A percentile compares a stretch with the other conserved stretches of the same genome.
phyloP scores from a whole-genome alignment of 1,140 invertebrate species.

The Tetramorium alpestre region DNA sequence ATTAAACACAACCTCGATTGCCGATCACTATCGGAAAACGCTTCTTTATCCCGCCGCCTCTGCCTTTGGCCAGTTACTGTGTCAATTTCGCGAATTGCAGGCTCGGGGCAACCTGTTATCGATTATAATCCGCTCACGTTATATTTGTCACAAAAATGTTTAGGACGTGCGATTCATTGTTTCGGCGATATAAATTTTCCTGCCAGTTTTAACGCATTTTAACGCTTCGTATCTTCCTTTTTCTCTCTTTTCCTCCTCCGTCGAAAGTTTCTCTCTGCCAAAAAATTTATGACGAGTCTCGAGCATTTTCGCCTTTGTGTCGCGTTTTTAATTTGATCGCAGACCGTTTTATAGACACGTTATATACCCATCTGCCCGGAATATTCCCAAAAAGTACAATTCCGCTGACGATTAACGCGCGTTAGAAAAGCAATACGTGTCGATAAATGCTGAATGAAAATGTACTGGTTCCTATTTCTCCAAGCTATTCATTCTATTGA shows the following conservation, averaged over 20 bases:
- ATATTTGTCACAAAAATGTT: slow-evolving; percentile 50
- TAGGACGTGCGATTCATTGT: background rate
- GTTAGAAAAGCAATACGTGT: slow-evolving; percentile 1
- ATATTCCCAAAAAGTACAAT: slow-evolving; percentile 25
- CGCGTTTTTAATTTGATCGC: slow-evolving; percentile 42
- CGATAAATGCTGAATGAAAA: slow-evolving; percentile 23
- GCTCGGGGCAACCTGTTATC: background rate
- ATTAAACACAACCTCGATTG: slow-evolving; percentile 44
- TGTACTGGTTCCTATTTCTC: slow-evolving; percentile 11
- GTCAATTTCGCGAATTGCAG: slow-evolving; percentile 51
- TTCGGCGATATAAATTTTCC: background rate
- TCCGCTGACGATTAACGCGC: slow-evolving; percentile 17
- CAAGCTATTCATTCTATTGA: slow-evolving; percentile 2
- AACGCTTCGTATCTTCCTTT: background rate
- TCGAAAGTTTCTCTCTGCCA: background rate
- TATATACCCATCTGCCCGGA: background rate
- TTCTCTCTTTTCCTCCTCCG: background rate
- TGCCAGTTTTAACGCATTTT: slow-evolving; percentile 7
- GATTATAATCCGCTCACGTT: slow-evolving; percentile 17
- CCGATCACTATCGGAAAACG: slow-evolving; percentile 43
- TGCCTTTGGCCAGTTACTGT: slow-evolving; percentile 17
- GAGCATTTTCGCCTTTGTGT: slow-evolving; percentile 31
- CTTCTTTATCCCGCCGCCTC: slow-evolving; percentile 33
- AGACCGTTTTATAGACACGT: slow-evolving; percentile 11
- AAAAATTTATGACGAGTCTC: slow-evolving; percentile 29